Evolutionary conservation across 2,113 vertebrate species (phyloP).

Genomic region (Pogona vitticeps): DNA sequence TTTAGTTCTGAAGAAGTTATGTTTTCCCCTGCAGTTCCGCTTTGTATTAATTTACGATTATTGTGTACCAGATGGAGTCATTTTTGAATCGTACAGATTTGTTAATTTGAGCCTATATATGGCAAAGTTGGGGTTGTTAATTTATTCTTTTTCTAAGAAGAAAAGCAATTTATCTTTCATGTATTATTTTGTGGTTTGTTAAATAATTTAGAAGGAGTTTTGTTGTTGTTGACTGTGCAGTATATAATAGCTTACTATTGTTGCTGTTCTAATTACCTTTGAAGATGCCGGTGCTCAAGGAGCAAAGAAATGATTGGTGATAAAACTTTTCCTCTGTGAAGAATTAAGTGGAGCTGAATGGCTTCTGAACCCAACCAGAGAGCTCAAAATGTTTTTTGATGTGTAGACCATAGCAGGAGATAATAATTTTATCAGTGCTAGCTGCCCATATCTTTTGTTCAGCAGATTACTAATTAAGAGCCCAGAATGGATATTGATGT

Average conservation of each 20-base stretch:
- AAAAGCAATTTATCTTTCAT: slow-evolving; percentile 30
- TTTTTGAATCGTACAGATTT: slow-evolving; percentile 20
- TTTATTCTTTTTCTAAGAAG: neutral
- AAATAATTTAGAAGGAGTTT: slow-evolving; percentile 16
- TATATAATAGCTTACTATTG: neutral
- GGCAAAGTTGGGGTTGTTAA: neutral
- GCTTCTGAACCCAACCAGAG: neutral
- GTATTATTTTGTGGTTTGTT: slow-evolving; percentile 21
- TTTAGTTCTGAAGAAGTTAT: neutral
- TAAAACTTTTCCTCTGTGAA: neutral
- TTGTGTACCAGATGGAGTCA: slow-evolving; percentile 13
- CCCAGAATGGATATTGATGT: neutral
- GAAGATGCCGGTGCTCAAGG: neutral
- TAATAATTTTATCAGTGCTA: neutral
- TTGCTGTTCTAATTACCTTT: neutral
- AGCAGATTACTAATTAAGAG: neutral
- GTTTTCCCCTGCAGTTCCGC: slow-evolving; percentile 6
- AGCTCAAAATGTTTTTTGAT: neutral
- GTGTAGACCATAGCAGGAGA: neutral
- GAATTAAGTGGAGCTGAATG: neutral
- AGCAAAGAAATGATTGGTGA: neutral
- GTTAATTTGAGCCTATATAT: slow-evolving; percentile 19
- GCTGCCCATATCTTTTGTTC: neutral
- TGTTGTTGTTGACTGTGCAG: neutral
- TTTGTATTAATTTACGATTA: slow-evolving; percentile 33